These are phyloP conservation scores for Papilio protenor DNA, from an alignment of 2,888 invertebrate species.

Conservation along the genomic window DNA sequence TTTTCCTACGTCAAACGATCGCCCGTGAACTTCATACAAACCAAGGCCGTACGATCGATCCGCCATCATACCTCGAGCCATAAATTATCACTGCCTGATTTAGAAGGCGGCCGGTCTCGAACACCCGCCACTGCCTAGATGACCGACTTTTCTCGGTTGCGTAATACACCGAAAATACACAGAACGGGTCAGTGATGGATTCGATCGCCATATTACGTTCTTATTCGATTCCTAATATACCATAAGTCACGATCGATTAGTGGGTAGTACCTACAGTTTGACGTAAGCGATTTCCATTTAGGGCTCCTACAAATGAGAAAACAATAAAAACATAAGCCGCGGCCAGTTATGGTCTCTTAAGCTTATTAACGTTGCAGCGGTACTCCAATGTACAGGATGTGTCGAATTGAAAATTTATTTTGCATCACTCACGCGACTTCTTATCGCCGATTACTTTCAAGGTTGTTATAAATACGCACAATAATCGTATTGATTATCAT, in stretches of 20 bases:
- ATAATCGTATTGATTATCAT: conserved; percentile 26
- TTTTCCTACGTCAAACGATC: conserved; percentile 53
- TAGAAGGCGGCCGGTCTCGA: conserved; percentile 63
- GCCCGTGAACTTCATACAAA: conserved; percentile 81
- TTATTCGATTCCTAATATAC: conserved; percentile 36
- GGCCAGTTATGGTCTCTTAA: conserved; percentile 53
- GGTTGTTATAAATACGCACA: conserved; percentile 27
- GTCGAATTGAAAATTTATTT: conserved; percentile 38
- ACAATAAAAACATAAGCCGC: conserved; percentile 58
- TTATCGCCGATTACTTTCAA: conserved; percentile 38
- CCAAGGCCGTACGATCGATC: conserved; percentile 80
- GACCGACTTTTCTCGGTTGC: conserved; percentile 76
- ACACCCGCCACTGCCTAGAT: conserved; percentile 66
- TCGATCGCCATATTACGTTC: conserved; percentile 18
- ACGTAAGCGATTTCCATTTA: conserved; percentile 54
- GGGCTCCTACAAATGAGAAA: conserved; percentile 56
- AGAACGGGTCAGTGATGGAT: conserved; percentile 34
- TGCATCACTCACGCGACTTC: conserved; percentile 37
- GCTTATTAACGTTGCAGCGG: conserved; percentile 58
- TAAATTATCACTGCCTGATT: conserved; percentile 72
- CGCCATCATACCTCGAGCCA: conserved; percentile 57
- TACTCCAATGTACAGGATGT: conserved; percentile 36
- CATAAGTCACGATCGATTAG: conserved; percentile 32
- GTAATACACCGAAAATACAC: conserved; percentile 70
- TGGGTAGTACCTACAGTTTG: conserved; percentile 48